Percentiles rank a stretch among this genome's conserved stretches.
These are phyloP conservation scores for Eulemur rufifrons DNA, from an alignment of 2,113 vertebrate genomes.

Conservation along the genomic window DNA sequence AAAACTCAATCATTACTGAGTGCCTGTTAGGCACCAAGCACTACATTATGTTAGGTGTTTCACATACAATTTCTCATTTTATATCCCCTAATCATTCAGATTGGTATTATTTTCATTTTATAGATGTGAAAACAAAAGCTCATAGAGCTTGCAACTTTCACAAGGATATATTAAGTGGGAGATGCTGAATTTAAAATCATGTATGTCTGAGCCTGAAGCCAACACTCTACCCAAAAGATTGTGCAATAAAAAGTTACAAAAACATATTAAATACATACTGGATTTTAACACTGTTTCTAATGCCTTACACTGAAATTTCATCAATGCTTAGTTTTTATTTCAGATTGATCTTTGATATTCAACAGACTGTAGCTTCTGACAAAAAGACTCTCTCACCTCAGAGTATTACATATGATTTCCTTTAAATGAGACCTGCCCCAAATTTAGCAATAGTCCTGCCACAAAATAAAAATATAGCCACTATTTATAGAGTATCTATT, in stretches of 20 bases:
- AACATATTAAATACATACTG: not conserved
- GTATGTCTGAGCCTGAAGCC: constrained; percentile 17
- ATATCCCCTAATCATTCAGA: not conserved
- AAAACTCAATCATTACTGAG: not conserved
- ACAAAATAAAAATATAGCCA: not conserved
- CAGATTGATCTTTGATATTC: constrained; percentile 15
- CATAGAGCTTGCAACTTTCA: not conserved
- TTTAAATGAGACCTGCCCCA: constrained; percentile 20
- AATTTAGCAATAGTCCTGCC: not conserved
- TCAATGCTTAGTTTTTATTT: constrained; percentile 39
- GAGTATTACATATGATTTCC: constrained; percentile 3
- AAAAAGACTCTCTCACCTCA: constrained; percentile 53
- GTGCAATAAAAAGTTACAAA: constrained; percentile 15
- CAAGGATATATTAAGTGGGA: not conserved
- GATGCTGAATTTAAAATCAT: constrained; percentile 45
- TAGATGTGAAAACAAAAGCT: constrained; percentile 15
- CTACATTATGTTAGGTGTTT: not conserved
- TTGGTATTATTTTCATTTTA: constrained; percentile 23
- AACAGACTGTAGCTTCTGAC: not conserved
- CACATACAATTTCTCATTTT: not conserved
- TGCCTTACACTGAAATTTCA: constrained; percentile 27
- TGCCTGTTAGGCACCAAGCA: not conserved
- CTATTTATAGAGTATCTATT: not conserved
- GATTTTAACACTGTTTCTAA: constrained; percentile 16
- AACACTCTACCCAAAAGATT: not conserved